phyloP scores from a whole-genome alignment of 2,888 invertebrate genomes.

The Leptopilina drosophilae region DNA sequence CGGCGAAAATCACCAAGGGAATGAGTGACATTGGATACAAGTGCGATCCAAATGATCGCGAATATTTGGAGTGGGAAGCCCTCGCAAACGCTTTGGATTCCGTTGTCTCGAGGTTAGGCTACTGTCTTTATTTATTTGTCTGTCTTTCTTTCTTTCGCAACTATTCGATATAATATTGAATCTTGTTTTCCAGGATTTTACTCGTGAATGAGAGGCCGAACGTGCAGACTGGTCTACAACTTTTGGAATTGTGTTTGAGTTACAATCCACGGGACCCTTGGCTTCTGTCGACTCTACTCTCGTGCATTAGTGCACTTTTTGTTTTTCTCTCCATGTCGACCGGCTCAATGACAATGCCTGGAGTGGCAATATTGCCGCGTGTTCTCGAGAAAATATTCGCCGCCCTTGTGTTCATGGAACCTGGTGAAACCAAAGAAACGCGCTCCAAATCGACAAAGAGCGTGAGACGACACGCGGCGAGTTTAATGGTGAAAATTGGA shows the following conservation, averaged over 20 bases:
- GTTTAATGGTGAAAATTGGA: slow-evolving; percentile 92
- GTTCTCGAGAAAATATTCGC: slow-evolving; percentile 94
- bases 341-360: slow-evolving; percentile 85
- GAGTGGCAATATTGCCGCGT: slow-evolving; percentile 84
- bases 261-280: slow-evolving; percentile 88
- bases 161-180: too few relatives aligned
- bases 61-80: slow-evolving; percentile 92
- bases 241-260: slow-evolving; percentile 88
- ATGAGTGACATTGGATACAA: slow-evolving; percentile 74
- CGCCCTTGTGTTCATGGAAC: slow-evolving; percentile 85
- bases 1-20: slow-evolving; percentile 84
- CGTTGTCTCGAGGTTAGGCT: slow-evolving; percentile 81
- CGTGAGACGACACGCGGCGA: slow-evolving; percentile 92
- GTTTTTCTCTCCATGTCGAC: slow-evolving; percentile 93
- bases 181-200: slow-evolving; percentile 79
- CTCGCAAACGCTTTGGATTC: slow-evolving; percentile 88
- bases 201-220: slow-evolving; percentile 86
- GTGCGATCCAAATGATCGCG: slow-evolving; percentile 80
- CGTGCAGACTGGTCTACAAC: slow-evolving; percentile 85
- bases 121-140: neutral
- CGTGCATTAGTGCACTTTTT: slow-evolving; percentile 94
- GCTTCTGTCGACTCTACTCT: slow-evolving; percentile 89
- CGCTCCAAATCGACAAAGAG: slow-evolving; percentile 88
- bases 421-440: slow-evolving; percentile 83
- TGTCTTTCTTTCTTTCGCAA: too few relatives aligned